Evolutionary conservation across 2,888 invertebrate genomes (phyloP).

Genomic region (Drosophila cracens): DNA sequence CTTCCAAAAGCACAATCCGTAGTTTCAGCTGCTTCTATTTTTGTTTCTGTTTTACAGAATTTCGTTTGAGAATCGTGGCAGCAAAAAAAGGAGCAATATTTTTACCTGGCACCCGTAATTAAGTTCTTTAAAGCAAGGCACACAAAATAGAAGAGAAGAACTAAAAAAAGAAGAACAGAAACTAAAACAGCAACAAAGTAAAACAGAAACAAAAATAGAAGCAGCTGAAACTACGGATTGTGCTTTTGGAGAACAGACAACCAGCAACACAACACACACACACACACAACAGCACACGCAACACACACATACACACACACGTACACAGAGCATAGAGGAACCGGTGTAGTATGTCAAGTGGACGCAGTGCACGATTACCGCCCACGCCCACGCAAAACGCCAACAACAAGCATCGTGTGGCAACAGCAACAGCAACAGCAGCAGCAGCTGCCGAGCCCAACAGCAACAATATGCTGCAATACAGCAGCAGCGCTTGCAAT

Average conservation of each 20-base stretch:
- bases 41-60: slow-evolving; percentile 14
- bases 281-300: background rate
- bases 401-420: slow-evolving; percentile 69
- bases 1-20: slow-evolving; percentile 28
- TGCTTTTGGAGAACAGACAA: slow-evolving; percentile 16
- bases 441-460: slow-evolving; percentile 65
- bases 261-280: slow-evolving; percentile 2
- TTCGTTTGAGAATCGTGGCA: slow-evolving; percentile 2
- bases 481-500: slow-evolving; percentile 47
- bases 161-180: background rate
- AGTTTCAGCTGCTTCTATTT: slow-evolving; percentile 8
- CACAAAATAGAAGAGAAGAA: background rate
- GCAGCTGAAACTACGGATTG: slow-evolving; percentile 19
- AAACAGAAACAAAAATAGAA: slow-evolving; percentile 13
- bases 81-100: background rate
- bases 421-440: slow-evolving; percentile 49
- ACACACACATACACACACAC: slow-evolving; percentile 8
- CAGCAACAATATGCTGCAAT: slow-evolving; percentile 77
- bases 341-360: slow-evolving; percentile 83
- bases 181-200: background rate
- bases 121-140: background rate
- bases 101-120: slow-evolving; percentile 11
- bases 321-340: slow-evolving; percentile 34
- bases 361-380: slow-evolving; percentile 84
- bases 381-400: slow-evolving; percentile 81